These are phyloP conservation scores for Nesometra sesokonis DNA, from an alignment of 35 echinoderm and acorn worm genomes.

Conservation along the genomic window DNA sequence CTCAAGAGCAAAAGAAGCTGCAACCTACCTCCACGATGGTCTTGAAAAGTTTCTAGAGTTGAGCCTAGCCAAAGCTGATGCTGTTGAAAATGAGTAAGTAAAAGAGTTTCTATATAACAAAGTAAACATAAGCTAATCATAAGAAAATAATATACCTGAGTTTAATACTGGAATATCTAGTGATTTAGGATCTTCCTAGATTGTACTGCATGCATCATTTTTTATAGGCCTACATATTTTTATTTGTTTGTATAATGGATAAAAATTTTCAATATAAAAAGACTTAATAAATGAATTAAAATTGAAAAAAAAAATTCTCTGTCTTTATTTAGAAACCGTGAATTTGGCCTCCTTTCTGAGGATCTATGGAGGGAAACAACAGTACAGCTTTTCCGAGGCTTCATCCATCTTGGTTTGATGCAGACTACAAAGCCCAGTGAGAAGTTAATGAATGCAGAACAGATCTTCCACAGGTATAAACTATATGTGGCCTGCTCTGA, in stretches of 20 bases:
- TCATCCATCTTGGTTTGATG: constrained; percentile 55
- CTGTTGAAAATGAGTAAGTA: neutral
- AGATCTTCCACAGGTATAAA: constrained; percentile 66
- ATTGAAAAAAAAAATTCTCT: neutral
- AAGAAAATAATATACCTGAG: too few relatives aligned
- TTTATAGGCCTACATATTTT: too few relatives aligned
- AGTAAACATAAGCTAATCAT: too few relatives aligned
- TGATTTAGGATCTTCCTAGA: too few relatives aligned
- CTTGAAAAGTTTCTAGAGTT: constrained; percentile 52
- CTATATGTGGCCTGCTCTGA: too few relatives aligned
- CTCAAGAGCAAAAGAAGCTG: constrained; percentile 58
- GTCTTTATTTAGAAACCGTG: neutral
- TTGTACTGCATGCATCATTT: too few relatives aligned
- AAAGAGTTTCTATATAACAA: too few relatives aligned
- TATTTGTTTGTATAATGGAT: too few relatives aligned
- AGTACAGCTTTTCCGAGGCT: constrained; percentile 57
- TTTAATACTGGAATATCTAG: too few relatives aligned
- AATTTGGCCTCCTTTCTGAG: constrained; percentile 51
- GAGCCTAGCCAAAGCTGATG: constrained; percentile 40
- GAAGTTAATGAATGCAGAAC: constrained; percentile 46
- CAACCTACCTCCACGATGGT: constrained; percentile 75
- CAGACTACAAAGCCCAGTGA: constrained; percentile 52
- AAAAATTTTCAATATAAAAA: too few relatives aligned
- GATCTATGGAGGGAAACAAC: constrained; percentile 53
- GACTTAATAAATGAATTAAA: too few relatives aligned